Evolutionary conservation across 2,888 invertebrate species (phyloP).

Genomic region (Teleiodes luculella): DNA sequence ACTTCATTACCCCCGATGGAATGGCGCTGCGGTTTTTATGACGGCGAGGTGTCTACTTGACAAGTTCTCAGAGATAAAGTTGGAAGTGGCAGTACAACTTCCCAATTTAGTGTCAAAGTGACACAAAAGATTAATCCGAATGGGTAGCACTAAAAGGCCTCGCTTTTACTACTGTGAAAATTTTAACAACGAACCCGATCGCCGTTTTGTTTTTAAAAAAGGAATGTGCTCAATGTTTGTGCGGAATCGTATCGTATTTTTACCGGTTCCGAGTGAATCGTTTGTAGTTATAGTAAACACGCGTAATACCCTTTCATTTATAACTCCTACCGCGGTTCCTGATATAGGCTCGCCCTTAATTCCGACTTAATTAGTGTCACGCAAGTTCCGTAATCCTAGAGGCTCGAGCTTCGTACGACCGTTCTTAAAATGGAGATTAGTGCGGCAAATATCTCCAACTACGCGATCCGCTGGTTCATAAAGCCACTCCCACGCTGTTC

Average conservation of each 20-base stretch:
- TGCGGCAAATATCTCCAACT: constrained; percentile 74
- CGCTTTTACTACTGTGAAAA: not conserved
- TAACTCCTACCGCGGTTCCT: constrained; percentile 72
- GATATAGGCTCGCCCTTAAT: constrained; percentile 75
- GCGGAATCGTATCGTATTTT: constrained; percentile 23
- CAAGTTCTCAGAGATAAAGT: constrained; percentile 6
- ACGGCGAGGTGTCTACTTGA: constrained; percentile 6
- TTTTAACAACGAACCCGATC: not conserved
- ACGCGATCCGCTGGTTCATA: constrained; percentile 61
- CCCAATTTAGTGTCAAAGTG: not conserved
- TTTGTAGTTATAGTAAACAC: constrained; percentile 58
- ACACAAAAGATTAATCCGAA: constrained; percentile 1
- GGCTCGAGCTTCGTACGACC: constrained; percentile 72
- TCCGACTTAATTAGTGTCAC: constrained; percentile 78
- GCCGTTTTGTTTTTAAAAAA: not conserved
- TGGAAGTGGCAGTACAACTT: not conserved
- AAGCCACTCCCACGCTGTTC: constrained; percentile 50
- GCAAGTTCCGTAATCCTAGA: constrained; percentile 76
- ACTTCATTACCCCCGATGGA: constrained; percentile 14
- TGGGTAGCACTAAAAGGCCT: not conserved
- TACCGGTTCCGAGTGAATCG: constrained; percentile 35
- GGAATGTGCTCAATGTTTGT: not conserved
- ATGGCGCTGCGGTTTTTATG: constrained; percentile 11
- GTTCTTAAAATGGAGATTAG: constrained; percentile 79
- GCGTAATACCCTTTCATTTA: constrained; percentile 75